Evolutionary conservation across 2,797 vertebrate genomes (phyloP).

Genomic region (Lacerta bilineata): DNA sequence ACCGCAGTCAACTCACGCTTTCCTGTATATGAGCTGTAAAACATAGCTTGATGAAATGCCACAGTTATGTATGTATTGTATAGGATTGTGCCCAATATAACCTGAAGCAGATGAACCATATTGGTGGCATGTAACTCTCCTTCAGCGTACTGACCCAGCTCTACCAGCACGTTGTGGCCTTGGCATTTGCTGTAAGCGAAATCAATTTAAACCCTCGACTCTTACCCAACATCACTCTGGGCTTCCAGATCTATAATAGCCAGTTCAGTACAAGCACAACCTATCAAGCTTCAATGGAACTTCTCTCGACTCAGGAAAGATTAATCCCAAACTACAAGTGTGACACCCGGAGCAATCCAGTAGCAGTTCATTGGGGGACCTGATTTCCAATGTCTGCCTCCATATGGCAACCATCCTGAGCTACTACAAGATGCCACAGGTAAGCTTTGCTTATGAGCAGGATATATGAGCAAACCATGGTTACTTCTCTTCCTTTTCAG

Average conservation of each 20-base stretch:
- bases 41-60: neutral
- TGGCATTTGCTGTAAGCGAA: constrained; percentile 2
- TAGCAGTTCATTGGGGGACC: constrained; percentile 19
- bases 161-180: constrained; percentile 11
- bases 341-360: neutral
- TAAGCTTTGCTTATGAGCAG: neutral
- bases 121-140: no score
- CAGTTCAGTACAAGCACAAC: neutral
- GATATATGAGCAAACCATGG: accelerated
- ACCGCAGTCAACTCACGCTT: neutral
- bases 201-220: neutral
- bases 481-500: neutral
- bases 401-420: neutral
- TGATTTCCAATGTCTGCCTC: neutral
- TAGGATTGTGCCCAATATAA: neutral
- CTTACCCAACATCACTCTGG: neutral
- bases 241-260: constrained; percentile 12
- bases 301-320: neutral
- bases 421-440: constrained; percentile 24
- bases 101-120: neutral
- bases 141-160: constrained; percentile 10
- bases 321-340: constrained; percentile 18
- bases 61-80: neutral
- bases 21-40: neutral
- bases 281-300: constrained; percentile 11